Evolutionary conservation across 2,113 vertebrate genomes (phyloP).

Genomic region (Corvus moneduloides): DNA sequence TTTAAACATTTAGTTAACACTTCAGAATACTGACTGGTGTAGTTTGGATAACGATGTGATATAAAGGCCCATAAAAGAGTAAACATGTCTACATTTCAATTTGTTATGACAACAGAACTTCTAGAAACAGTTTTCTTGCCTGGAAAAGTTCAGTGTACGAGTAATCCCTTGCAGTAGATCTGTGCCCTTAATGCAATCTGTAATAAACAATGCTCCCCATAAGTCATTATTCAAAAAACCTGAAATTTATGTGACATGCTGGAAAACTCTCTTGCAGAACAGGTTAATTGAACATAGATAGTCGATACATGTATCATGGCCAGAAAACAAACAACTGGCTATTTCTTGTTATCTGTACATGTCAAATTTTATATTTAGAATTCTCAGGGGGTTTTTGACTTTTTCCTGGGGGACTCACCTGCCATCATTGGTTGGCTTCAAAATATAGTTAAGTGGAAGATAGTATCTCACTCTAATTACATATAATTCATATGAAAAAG

Average conservation of each 20-base stretch:
- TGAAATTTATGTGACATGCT: neutral
- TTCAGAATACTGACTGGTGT: slow-evolving; percentile 77
- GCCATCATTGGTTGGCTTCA: neutral
- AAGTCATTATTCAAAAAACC: neutral
- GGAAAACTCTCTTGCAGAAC: neutral
- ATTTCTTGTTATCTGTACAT: neutral
- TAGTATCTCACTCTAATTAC: neutral
- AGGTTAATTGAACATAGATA: neutral
- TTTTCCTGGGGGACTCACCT: neutral
- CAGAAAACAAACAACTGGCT: neutral
- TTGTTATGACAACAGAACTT: slow-evolving; percentile 35
- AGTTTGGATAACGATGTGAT: slow-evolving; percentile 55
- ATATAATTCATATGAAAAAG: neutral
- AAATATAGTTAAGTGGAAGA: neutral
- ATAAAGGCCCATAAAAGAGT: slow-evolving; percentile 68
- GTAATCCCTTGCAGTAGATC: slow-evolving; percentile 42
- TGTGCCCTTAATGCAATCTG: slow-evolving; percentile 50
- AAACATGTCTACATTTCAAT: slow-evolving; percentile 50
- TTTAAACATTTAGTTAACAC: slow-evolving; percentile 69
- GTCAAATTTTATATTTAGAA: neutral
- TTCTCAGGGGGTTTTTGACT: neutral
- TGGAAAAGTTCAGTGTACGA: slow-evolving; percentile 4
- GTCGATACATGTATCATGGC: neutral
- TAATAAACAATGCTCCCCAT: slow-evolving; percentile 47
- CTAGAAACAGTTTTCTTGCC: slow-evolving; percentile 43